Conservation (phyloP, 2,888 invertebrate genomes). For the Pogonocherus hispidulus region DNA sequence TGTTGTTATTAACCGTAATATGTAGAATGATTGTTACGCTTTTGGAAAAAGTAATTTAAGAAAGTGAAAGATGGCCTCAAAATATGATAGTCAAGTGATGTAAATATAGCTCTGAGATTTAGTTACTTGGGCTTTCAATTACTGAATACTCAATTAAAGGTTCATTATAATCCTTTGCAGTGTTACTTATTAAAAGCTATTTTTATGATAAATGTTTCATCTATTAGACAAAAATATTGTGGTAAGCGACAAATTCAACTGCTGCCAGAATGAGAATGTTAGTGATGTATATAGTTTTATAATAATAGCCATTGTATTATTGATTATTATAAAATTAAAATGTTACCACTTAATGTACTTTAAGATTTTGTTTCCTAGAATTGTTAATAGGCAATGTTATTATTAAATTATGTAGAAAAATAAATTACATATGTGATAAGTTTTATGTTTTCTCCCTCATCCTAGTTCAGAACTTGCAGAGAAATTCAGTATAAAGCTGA, state of each 20-base stretch:
- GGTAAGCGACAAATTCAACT: slow-evolving; percentile 48
- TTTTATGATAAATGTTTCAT: slow-evolving; percentile 57
- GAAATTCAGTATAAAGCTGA: too few species aligned
- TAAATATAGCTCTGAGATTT: slow-evolving; percentile 41
- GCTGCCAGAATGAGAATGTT: slow-evolving; percentile 53
- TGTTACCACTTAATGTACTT: slow-evolving; percentile 57
- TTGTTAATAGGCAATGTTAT: slow-evolving; percentile 64
- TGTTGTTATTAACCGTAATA: slow-evolving; percentile 51
- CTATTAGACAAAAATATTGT: slow-evolving; percentile 50
- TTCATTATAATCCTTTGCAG: slow-evolving; percentile 46
- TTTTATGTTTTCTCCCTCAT: slow-evolving; percentile 3
- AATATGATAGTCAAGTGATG: slow-evolving; percentile 39
- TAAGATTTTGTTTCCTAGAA: slow-evolving; percentile 61
- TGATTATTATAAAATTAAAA: slow-evolving; percentile 54
- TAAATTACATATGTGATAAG: slow-evolving; percentile 55
- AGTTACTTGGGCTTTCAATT: slow-evolving; percentile 41
- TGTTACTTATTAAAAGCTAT: slow-evolving; percentile 55
- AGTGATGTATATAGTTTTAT: slow-evolving; percentile 65
- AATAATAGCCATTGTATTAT: slow-evolving; percentile 60
- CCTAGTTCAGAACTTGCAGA: background rate
- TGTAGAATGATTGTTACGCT: slow-evolving; percentile 57
- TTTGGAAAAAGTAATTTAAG: slow-evolving; percentile 41
- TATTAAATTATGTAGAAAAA: slow-evolving; percentile 60
- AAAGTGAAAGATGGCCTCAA: slow-evolving; percentile 49
- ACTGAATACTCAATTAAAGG: slow-evolving; percentile 49